These are phyloP conservation scores for Aleiodes leptofemur DNA, from an alignment of 2,888 invertebrate species.

Conservation along the genomic window DNA sequence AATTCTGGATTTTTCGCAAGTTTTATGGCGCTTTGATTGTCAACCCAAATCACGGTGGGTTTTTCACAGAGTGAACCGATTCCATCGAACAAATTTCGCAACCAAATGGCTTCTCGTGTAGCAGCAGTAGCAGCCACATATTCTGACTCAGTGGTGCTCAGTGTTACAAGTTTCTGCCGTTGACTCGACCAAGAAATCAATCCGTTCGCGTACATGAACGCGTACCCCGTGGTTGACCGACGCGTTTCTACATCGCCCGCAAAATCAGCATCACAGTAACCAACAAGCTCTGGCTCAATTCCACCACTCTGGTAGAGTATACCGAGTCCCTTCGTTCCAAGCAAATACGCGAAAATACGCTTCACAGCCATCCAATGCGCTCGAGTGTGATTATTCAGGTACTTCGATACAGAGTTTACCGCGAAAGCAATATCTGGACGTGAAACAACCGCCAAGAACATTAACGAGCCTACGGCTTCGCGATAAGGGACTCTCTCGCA, in stretches of 20 bases:
- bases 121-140: constrained; percentile 55
- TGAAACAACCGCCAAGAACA: neutral
- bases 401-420: constrained; percentile 46
- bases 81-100: constrained; percentile 47
- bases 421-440: constrained; percentile 37
- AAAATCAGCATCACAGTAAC: constrained; percentile 56
- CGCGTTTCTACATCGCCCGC: constrained; percentile 48
- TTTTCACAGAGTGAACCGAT: constrained; percentile 44
- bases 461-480: constrained; percentile 47
- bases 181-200: constrained; percentile 52
- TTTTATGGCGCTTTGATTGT: constrained; percentile 56
- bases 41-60: constrained; percentile 49
- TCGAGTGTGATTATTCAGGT: constrained; percentile 43
- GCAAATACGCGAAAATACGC: constrained; percentile 50
- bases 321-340: constrained; percentile 46
- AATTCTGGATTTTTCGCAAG: constrained; percentile 45
- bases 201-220: constrained; percentile 48
- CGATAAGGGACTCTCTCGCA: constrained; percentile 44
- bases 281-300: constrained; percentile 41
- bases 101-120: constrained; percentile 55
- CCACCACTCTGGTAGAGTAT: constrained; percentile 32
- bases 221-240: constrained; percentile 55
- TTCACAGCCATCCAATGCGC: constrained; percentile 51
- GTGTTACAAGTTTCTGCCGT: constrained; percentile 52
- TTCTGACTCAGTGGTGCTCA: constrained; percentile 57